Percentiles rank a stretch among this genome's conserved stretches.
These are phyloP conservation scores for Danionella cerebrum DNA, from an alignment of 2,113 vertebrate species.

Conservation along the genomic window DNA sequence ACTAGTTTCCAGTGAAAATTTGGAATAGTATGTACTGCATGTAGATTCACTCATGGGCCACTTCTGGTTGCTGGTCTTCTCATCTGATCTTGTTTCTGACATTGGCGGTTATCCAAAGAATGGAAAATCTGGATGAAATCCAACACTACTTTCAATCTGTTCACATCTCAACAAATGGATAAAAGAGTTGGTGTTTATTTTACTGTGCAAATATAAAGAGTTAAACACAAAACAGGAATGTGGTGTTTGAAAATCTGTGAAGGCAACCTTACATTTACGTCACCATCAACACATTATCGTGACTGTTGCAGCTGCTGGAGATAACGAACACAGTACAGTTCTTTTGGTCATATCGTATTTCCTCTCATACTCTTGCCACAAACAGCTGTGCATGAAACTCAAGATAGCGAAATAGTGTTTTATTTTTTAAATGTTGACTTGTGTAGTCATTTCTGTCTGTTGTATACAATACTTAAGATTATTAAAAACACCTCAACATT, in stretches of 20 bases:
- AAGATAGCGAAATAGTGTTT: background rate
- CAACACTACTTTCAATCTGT: constrained; percentile 13
- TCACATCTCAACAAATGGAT: constrained; percentile 19
- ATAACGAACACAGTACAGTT: background rate
- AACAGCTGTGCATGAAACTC: background rate
- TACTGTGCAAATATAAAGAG: constrained; percentile 15
- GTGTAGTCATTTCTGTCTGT: too few relatives aligned
- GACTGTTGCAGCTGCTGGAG: background rate
- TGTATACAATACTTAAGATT: too few relatives aligned
- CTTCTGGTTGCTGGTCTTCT: constrained; percentile 22
- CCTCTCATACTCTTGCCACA: background rate
- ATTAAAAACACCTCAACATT: too few relatives aligned
- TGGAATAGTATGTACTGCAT: background rate
- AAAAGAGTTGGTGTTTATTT: constrained; percentile 21
- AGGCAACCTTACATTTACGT: background rate
- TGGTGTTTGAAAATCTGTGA: constrained; percentile 7
- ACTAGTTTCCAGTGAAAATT: background rate
- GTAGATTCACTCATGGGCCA: constrained; percentile 16
- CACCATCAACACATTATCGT: background rate
- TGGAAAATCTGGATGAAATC: constrained; percentile 15
- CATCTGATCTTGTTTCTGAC: constrained; percentile 5
- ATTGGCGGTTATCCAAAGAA: constrained; percentile 14
- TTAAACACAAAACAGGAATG: background rate
- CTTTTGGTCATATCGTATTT: constrained; percentile 3
- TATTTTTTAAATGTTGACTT: too few relatives aligned